Evolutionary conservation across 2,888 invertebrate species (phyloP).

Genomic region (Galerucella pusilla): DNA sequence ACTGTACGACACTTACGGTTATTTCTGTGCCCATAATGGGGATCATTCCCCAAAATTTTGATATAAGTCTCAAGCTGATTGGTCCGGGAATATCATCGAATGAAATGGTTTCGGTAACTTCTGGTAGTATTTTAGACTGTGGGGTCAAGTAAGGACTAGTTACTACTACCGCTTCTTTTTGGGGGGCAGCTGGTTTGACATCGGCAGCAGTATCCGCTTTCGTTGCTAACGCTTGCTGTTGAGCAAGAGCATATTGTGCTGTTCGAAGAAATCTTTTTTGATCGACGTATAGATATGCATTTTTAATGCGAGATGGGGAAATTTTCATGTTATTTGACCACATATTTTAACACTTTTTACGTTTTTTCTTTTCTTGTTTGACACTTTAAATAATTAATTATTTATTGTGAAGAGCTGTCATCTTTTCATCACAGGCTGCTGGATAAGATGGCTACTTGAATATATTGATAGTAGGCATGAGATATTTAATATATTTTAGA

Average conservation of each 20-base stretch:
- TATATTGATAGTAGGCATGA: not conserved
- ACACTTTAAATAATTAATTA: not conserved
- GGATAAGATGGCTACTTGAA: not conserved
- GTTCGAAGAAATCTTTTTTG: slow-evolving; percentile 1
- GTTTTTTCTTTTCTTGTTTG: not conserved
- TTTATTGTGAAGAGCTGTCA: slow-evolving; percentile 4
- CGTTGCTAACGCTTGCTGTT: not conserved
- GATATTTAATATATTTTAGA: no score
- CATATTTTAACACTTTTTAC: slow-evolving; percentile 3
- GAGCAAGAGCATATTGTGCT: not conserved
- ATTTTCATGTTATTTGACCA: slow-evolving; percentile 6
- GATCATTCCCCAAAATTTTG: slow-evolving; percentile 71
- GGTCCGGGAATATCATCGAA: slow-evolving; percentile 78
- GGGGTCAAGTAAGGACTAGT: slow-evolving; percentile 7
- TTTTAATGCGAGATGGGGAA: not conserved
- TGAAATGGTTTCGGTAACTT: slow-evolving; percentile 49
- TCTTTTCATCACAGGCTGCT: not conserved
- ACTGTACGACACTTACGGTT: slow-evolving; percentile 67
- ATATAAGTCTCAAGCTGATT: slow-evolving; percentile 68
- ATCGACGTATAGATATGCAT: no score
- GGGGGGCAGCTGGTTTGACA: not conserved
- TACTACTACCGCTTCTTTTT: not conserved
- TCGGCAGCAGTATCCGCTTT: not conserved
- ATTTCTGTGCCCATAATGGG: slow-evolving; percentile 73
- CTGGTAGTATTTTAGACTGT: not conserved